These are phyloP conservation scores for Pelusios castaneus DNA, from an alignment of 2,113 vertebrate species.

Conservation along the genomic window DNA sequence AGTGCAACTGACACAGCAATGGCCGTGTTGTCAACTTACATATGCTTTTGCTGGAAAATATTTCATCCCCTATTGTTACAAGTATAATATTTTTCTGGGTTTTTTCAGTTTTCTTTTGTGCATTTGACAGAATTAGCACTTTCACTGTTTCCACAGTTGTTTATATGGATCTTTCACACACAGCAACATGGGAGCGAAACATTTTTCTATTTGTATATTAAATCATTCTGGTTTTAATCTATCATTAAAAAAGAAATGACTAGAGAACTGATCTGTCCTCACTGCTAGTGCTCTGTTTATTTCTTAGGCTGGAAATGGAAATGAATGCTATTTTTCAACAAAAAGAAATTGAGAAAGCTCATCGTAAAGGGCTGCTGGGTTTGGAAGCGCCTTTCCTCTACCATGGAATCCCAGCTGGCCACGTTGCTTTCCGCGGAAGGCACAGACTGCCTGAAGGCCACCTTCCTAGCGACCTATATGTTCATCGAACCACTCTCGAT, in stretches of 20 bases:
- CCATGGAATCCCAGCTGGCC: constrained; percentile 76
- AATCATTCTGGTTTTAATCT: not conserved
- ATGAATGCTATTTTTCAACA: constrained; percentile 95
- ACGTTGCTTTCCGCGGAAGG: constrained; percentile 83
- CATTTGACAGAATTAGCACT: no score
- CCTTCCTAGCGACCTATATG: constrained; percentile 78
- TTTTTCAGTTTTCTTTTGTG: not conserved
- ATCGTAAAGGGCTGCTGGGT: constrained; percentile 85
- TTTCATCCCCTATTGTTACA: not conserved
- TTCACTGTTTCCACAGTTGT: not conserved
- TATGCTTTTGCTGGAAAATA: not conserved
- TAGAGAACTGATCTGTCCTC: not conserved
- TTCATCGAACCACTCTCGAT: constrained; percentile 83
- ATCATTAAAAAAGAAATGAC: not conserved
- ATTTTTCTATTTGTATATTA: not conserved
- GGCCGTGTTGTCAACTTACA: not conserved
- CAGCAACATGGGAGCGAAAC: not conserved
- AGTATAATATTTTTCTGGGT: not conserved
- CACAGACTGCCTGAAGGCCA: constrained; percentile 84
- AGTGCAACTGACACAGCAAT: not conserved
- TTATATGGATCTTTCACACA: not conserved
- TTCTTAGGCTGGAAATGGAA: constrained; percentile 86
- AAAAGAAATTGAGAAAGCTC: constrained; percentile 91
- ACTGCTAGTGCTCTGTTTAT: constrained; percentile 27
- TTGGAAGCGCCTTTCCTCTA: constrained; percentile 86